Evolutionary conservation across 64 coral and sea anemone species (phyloP).

Genomic region (Stichodactyla helianthus): DNA sequence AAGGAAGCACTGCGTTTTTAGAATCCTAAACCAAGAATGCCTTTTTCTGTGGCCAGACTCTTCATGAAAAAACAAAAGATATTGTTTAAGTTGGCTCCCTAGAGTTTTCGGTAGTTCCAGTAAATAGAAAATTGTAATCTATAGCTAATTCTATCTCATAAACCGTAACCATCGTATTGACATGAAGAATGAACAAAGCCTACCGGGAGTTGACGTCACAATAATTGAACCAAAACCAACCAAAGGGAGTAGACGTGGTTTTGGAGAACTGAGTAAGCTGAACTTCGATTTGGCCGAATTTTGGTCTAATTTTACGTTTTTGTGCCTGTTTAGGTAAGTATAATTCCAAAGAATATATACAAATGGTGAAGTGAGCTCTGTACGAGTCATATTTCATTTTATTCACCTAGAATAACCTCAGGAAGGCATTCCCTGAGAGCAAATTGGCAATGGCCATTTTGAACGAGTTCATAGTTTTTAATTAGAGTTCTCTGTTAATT

Average conservation of each 20-base stretch:
- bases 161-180: background rate
- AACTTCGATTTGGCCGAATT: background rate
- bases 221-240: constrained; percentile 9
- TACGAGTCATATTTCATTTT: constrained; percentile 7
- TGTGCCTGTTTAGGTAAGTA: constrained; percentile 1
- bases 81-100: too few species aligned
- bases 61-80: too few species aligned
- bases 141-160: too few species aligned
- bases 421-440: background rate
- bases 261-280: background rate
- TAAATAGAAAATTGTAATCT: too few species aligned
- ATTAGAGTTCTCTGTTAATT: background rate
- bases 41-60: too few species aligned
- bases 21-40: too few species aligned
- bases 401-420: background rate
- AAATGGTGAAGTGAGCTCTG: constrained; percentile 3
- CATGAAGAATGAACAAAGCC: too few species aligned
- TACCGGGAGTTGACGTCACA: background rate
- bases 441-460: background rate
- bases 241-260: constrained; percentile 10
- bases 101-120: too few species aligned
- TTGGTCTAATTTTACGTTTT: background rate
- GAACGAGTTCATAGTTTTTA: background rate
- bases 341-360: background rate
- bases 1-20: too few species aligned